Evolutionary conservation across 1,140 invertebrate species (phyloP).

Genomic region (Metopolophium dirhodum): DNA sequence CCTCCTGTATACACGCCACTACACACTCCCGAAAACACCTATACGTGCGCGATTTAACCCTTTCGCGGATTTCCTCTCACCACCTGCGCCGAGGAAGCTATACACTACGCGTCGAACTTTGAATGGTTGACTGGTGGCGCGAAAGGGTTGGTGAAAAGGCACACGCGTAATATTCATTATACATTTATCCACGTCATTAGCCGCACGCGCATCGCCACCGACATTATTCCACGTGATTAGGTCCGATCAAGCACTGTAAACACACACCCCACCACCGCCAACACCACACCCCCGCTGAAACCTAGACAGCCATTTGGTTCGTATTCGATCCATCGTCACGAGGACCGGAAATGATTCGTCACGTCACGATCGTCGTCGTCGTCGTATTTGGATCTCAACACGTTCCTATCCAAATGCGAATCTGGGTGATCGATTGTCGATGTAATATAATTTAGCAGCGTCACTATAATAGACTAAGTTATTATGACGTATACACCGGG

Average conservation of each 20-base stretch:
- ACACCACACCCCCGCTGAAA: too few relatives aligned
- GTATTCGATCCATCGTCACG: background rate
- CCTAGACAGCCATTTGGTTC: background rate
- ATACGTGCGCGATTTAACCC: background rate
- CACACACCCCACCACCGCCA: too few relatives aligned
- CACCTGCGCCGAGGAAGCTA: background rate
- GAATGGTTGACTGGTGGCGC: background rate
- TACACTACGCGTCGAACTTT: background rate
- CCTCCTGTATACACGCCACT: background rate
- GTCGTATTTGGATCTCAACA: background rate
- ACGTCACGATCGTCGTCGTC: background rate
- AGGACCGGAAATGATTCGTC: background rate
- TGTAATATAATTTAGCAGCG: background rate
- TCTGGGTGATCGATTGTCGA: background rate
- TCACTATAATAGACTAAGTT: background rate
- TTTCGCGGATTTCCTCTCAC: background rate
- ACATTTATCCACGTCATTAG: conserved; percentile 27
- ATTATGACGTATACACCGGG: too few relatives aligned
- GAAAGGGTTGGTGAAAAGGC: background rate
- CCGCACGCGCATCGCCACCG: background rate
- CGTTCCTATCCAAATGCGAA: background rate
- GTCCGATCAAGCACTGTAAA: background rate
- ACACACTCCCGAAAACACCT: background rate
- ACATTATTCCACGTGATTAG: conserved; percentile 38
- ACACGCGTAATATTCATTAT: conserved; percentile 35